A percentile compares a stretch with the other conserved stretches of the same genome.
These are phyloP conservation scores for Leptura quadrifasciata DNA, from an alignment of 2,888 invertebrate species.

Conservation along the genomic window DNA sequence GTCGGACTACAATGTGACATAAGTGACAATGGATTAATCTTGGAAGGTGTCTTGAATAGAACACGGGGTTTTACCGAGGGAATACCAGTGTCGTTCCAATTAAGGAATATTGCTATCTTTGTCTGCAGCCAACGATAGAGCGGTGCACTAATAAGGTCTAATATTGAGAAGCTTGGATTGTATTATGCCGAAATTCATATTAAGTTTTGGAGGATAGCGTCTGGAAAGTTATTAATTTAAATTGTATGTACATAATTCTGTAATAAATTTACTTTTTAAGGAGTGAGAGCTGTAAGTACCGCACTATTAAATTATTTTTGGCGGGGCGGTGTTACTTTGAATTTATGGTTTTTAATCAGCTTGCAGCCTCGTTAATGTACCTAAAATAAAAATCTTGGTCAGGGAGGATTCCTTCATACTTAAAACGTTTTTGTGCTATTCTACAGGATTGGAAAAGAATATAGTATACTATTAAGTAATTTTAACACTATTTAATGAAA, in stretches of 20 bases:
- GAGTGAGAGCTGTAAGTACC: constrained; percentile 4
- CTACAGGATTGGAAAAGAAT: no score
- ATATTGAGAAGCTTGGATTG: constrained; percentile 50
- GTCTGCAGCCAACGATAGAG: constrained; percentile 43
- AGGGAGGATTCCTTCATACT: constrained; percentile 5
- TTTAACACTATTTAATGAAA: no score
- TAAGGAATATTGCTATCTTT: constrained; percentile 56
- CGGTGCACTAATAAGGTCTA: constrained; percentile 46
- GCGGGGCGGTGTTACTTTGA: background rate
- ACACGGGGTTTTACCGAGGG: constrained; percentile 51
- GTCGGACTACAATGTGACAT: constrained; percentile 60
- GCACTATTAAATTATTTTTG: constrained; percentile 24
- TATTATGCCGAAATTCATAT: constrained; percentile 46
- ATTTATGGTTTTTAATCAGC: constrained; percentile 42
- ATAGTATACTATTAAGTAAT: no score
- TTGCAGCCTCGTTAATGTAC: constrained; percentile 25
- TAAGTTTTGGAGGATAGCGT: constrained; percentile 40
- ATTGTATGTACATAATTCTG: constrained; percentile 40
- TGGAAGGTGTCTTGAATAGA: constrained; percentile 57
- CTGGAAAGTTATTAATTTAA: constrained; percentile 39
- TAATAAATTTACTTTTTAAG: constrained; percentile 38
- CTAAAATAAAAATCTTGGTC: constrained; percentile 20
- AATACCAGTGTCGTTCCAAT: constrained; percentile 62
- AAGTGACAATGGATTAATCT: constrained; percentile 64
- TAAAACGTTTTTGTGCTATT: background rate